phyloP scores from a whole-genome alignment of 2,113 vertebrate genomes.

The Anolis sagrei region DNA sequence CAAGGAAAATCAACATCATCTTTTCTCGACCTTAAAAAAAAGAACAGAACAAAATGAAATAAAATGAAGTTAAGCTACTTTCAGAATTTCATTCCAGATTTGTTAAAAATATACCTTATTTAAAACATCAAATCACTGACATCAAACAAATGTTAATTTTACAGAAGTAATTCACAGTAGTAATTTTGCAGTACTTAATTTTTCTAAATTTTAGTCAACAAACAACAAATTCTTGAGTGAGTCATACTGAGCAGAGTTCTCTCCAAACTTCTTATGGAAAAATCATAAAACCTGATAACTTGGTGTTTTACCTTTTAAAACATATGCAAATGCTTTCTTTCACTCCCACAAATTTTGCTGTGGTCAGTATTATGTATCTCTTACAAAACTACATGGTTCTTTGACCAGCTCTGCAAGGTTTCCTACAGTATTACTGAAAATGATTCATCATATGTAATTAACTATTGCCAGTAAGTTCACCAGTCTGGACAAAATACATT shows the following conservation, averaged over 20 bases:
- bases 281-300: not conserved
- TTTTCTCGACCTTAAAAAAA: slow-evolving; percentile 64
- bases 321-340: not conserved
- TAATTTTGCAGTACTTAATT: not conserved
- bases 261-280: not conserved
- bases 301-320: not conserved
- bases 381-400: slow-evolving; percentile 17
- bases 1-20: slow-evolving; percentile 19
- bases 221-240: not conserved
- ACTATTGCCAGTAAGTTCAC: not conserved
- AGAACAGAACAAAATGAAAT: slow-evolving; percentile 2
- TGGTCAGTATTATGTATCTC: not conserved
- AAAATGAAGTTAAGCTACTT: not conserved
- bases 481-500: not conserved
- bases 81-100: not conserved
- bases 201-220: not conserved
- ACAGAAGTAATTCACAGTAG: too few species aligned
- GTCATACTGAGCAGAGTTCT: not conserved
- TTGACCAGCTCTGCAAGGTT: slow-evolving; percentile 2
- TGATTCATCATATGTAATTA: not conserved
- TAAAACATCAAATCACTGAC: not conserved
- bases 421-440: not conserved
- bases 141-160: not conserved
- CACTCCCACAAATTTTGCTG: not conserved
- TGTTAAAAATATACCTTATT: not conserved